Conservation (phyloP, 1,140 invertebrate genomes). For the Formica exsecta region DNA sequence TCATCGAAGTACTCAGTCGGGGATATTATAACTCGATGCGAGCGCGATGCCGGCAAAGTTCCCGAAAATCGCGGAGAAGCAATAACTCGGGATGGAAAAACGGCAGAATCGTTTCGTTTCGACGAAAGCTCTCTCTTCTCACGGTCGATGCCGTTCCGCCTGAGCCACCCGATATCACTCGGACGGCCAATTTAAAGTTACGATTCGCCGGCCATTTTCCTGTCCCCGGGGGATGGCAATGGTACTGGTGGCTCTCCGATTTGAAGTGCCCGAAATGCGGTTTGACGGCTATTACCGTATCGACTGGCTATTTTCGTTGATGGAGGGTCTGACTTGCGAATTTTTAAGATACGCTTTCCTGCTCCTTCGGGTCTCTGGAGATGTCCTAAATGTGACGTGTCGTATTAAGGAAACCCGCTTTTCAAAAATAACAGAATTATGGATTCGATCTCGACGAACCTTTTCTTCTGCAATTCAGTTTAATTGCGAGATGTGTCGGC, state of each 20-base stretch:
- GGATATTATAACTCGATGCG: conserved; percentile 67
- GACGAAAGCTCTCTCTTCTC: conserved; percentile 42
- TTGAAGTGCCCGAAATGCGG: conserved; percentile 43
- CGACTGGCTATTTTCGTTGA: conserved; percentile 36
- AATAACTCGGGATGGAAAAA: conserved; percentile 60
- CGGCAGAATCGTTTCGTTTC: conserved; percentile 51
- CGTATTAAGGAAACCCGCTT: background rate
- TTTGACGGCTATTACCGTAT: conserved; percentile 63
- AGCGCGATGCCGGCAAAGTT: conserved; percentile 29
- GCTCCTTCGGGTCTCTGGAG: background rate
- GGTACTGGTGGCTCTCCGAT: conserved; percentile 25
- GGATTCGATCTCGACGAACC: background rate
- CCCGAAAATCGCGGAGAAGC: conserved; percentile 50
- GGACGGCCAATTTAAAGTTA: conserved; percentile 76
- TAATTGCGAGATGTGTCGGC: background rate
- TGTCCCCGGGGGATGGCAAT: conserved; percentile 28
- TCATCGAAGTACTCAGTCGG: conserved; percentile 43
- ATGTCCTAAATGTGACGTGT: conserved; percentile 17
- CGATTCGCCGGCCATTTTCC: conserved; percentile 69
- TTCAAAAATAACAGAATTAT: background rate
- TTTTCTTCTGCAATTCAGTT: background rate
- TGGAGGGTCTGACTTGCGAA: conserved; percentile 39
- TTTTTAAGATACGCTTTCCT: conserved; percentile 39
- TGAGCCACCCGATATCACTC: conserved; percentile 69
- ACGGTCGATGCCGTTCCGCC: conserved; percentile 40